Evolutionary conservation across 23 tunicate genomes (phyloP), one percentile per base, ranked within the genome.

Genomic region (Styela plicata): DNA sequence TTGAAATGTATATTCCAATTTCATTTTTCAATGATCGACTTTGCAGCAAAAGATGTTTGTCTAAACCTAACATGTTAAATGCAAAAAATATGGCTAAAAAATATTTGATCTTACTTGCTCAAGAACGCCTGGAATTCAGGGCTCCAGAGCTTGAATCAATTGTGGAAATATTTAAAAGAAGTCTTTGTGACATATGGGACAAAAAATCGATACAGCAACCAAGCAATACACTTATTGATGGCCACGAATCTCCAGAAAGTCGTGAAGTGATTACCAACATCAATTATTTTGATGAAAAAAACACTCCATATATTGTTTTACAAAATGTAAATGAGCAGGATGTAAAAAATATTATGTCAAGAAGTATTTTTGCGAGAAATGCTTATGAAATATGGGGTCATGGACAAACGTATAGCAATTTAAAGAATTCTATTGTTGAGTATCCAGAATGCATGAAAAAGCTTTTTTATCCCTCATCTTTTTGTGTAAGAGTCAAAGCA

Each of bases 341-440:
- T 3, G 89, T 93, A 0, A 82, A 37, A 69, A 30, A 63, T 17
- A 28, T 93, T 17, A 69, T 93, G 82, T 85, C 98, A 3, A 81
- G 98, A 21, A 71, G 85, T 1, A 80, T 93, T 67, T 74, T 84
- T 7, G 74, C 74, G 19, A 88, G 79, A 61, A 52, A 64, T 71
- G 93, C 89, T 2, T 85, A 62, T 85, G 98, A 93, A 80, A 36
- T 93, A 1, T 93, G 98, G 98, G 98, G 93, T 23, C 31, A 26
- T 64, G 98, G 98, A 0, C 33, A 37, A 17, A 73, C 52, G 30
- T 80, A 76, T 33, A 33, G 22, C 3, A 73, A 74, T 24, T 64
- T 93, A 31, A 87, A 93, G 71, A n/a, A 74, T 3, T 85, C 89
- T 33, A 44, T 93, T 26, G 1, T 35, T 1, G 65, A 69, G 13